A percentile compares a stretch with the other conserved stretches of the same genome.
Conservation (phyloP, 2,113 vertebrate genomes). For the Oplegnathus fasciatus region DNA sequence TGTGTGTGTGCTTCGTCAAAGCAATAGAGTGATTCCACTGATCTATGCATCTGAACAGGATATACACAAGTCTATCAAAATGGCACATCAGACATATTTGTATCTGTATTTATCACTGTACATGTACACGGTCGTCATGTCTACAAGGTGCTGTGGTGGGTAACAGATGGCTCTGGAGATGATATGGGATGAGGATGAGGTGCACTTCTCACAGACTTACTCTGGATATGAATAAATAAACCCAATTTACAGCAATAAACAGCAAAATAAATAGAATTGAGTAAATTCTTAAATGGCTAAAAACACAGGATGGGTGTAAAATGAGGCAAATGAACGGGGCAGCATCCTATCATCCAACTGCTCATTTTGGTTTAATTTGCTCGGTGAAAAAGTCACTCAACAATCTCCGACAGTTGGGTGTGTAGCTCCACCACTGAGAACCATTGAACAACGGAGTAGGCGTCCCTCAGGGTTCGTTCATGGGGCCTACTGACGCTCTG, state of each 20-base stretch:
- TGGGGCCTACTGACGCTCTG: conserved; percentile 58
- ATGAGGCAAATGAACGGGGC: conserved; percentile 51
- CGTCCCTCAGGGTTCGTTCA: conserved; percentile 52
- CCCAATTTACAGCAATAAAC: conserved; percentile 70
- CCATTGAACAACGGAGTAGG: conserved; percentile 45
- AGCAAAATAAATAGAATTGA: conserved; percentile 71
- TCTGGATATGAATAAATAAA: conserved; percentile 81
- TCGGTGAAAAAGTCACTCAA: conserved; percentile 50
- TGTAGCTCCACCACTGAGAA: conserved; percentile 58
- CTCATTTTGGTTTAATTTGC: conserved; percentile 73
- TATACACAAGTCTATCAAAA: conserved; percentile 74
- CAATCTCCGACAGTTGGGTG: conserved; percentile 36
- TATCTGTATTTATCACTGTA: conserved; percentile 58
- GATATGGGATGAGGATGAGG: conserved; percentile 39
- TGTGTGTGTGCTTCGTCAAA: conserved; percentile 60
- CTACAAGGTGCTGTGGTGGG: conserved; percentile 61
- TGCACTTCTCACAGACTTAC: conserved; percentile 46
- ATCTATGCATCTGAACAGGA: conserved; percentile 49
- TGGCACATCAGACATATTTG: conserved; percentile 80
- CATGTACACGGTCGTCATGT: conserved; percentile 62
- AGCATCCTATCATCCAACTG: conserved; percentile 59
- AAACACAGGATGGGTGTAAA: conserved; percentile 46
- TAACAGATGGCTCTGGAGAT: conserved; percentile 49
- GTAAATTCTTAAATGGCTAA: conserved; percentile 37
- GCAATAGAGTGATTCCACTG: conserved; percentile 47